phyloP scores from a whole-genome alignment of 2,113 vertebrate genomes.

The Thomomys bottae region DNA sequence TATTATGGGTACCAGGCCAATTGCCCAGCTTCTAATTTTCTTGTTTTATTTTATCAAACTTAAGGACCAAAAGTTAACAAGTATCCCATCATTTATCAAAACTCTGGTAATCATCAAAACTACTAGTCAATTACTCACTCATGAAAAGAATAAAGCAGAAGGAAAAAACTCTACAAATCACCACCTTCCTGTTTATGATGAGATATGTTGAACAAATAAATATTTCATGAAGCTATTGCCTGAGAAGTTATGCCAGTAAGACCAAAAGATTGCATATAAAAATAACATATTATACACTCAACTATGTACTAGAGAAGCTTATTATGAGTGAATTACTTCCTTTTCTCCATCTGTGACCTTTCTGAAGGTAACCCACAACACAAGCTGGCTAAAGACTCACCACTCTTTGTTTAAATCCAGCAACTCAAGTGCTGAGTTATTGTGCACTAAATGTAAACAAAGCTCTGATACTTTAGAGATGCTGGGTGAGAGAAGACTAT shows the following conservation, averaged over 20 bases:
- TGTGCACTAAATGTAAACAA: not conserved
- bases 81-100: conserved; percentile 45
- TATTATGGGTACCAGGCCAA: not conserved
- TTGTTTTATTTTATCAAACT: conserved; percentile 29
- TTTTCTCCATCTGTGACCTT: not conserved
- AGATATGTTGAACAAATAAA: conserved; percentile 60
- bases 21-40: not conserved
- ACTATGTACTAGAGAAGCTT: not conserved
- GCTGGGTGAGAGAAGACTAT: not conserved
- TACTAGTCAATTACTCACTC: conserved; percentile 66
- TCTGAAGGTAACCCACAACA: not conserved
- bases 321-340: conserved; percentile 5
- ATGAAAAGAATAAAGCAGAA: conserved; percentile 60
- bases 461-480: not conserved
- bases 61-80: conserved; percentile 38
- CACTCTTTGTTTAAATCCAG: not conserved
- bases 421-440: not conserved
- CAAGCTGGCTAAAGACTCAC: not conserved
- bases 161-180: conserved; percentile 39
- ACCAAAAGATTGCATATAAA: conserved; percentile 41
- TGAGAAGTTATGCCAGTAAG: conserved; percentile 39
- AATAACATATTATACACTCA: not conserved
- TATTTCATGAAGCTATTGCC: conserved; percentile 38
- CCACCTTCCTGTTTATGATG: conserved; percentile 68
- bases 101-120: conserved; percentile 42